Evolutionary conservation across 2,797 vertebrate species (phyloP), one percentile per base, ranked within the genome.

Genomic region (Leptoclinus maculatus): DNA sequence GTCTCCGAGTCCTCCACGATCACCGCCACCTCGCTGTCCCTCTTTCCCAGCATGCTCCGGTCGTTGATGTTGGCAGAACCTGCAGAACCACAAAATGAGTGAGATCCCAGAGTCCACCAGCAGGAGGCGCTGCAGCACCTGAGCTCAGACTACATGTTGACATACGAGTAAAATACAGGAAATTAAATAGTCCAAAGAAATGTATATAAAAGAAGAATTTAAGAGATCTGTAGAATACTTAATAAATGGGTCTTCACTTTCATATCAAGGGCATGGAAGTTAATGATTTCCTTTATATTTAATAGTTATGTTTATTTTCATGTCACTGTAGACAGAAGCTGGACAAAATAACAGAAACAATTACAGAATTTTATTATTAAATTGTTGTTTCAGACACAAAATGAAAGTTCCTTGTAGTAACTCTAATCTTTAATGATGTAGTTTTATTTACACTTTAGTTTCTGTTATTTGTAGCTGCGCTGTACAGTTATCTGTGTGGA

Each of bases 1-100:
- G 64, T 96, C 85, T 97, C 94, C 0, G 94, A 95, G 94, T 99
- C 98, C 90, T 99, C 95, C 82, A 97, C 95, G 2, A 99, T 95
- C 87, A 99, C 74, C 1, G 97, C 98, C 88, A 99, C 96, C 92
- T 99, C 98, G 1, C 98, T 99, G 95, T 99, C 98, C 71, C 98
- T 88, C 90, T 98, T 99, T 0, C 98, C 98, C 94, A 99, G 94
- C 98, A 99, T 97, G 94, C 98, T 99, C 65, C 98, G 93, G 95
- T 99, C 98, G 0, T 99, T 99, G 90, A 99, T 99, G 95, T 99
- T 99, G 72, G 98, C 97, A 14, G 98, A 99, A 53, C 98, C 98
- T 99, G 83, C 70, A 39, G 12, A 0, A 6, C 10, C 23, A 1
- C 1, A 3, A 1, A 23, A 32, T 5, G 25, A 3, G 27, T 78